Evolutionary conservation across 2,113 vertebrate genomes (phyloP).

Genomic region (Sprattus sprattus): DNA sequence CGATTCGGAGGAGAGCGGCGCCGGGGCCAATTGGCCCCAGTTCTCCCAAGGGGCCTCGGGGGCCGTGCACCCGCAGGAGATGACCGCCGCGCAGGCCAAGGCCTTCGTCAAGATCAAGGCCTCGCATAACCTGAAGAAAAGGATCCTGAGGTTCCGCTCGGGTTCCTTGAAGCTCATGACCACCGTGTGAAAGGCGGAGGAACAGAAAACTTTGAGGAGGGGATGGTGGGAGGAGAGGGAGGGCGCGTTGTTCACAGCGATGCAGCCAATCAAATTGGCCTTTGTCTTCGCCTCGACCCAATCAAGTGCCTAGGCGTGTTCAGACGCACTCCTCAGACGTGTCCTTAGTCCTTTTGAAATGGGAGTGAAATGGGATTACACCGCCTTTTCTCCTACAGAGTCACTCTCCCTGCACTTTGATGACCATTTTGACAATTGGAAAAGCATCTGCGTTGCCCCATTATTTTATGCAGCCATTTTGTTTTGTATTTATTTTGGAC

Average conservation of each 20-base stretch:
- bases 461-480: constrained; percentile 47
- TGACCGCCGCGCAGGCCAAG: constrained; percentile 74
- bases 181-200: constrained; percentile 76
- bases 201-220: neutral
- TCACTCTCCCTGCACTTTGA: constrained; percentile 62
- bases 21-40: constrained; percentile 77
- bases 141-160: constrained; percentile 88
- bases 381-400: constrained; percentile 27
- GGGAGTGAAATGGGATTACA: constrained; percentile 28
- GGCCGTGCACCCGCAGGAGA: constrained; percentile 56
- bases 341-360: constrained; percentile 20
- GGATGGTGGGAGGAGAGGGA: neutral
- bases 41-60: constrained; percentile 76
- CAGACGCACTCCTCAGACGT: constrained; percentile 36
- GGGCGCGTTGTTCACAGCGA: constrained; percentile 19
- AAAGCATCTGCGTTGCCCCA: constrained; percentile 37
- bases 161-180: constrained; percentile 96
- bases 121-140: constrained; percentile 94
- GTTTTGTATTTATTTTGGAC: constrained; percentile 59
- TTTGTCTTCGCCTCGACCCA: constrained; percentile 34
- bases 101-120: constrained; percentile 93
- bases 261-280: constrained; percentile 54
- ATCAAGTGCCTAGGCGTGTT: constrained; percentile 57
- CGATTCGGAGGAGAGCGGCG: constrained; percentile 83
- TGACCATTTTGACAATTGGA: constrained; percentile 32